Percentiles rank a stretch among this genome's conserved stretches.
phyloP scores from a whole-genome alignment of 2,797 vertebrate genomes.

The Leptatherina wallacei region DNA sequence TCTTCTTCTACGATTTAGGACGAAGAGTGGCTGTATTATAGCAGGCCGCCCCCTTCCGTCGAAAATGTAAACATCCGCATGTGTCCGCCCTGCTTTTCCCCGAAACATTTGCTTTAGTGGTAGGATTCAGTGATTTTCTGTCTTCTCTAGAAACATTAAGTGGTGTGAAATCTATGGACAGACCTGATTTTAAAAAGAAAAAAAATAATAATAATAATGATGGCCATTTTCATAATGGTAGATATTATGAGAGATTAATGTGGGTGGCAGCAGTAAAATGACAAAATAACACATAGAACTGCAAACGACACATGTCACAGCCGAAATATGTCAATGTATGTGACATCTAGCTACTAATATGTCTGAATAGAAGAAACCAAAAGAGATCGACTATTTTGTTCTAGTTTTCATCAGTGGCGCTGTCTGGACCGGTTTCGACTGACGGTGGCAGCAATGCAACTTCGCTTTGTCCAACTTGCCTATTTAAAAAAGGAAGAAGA shows the following conservation, averaged over 20 bases:
- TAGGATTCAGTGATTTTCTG: neutral
- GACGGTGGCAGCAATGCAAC: neutral
- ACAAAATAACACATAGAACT: too few relatives aligned
- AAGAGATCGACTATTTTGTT: too few relatives aligned
- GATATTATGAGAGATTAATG: too few relatives aligned
- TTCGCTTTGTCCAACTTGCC: neutral
- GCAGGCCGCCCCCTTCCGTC: slow-evolving; percentile 47
- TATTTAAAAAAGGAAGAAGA: neutral
- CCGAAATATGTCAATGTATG: too few relatives aligned
- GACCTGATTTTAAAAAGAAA: neutral
- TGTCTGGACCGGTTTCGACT: neutral
- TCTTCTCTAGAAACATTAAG: neutral
- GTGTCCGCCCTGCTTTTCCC: neutral
- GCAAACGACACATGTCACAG: too few relatives aligned
- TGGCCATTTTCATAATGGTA: too few relatives aligned
- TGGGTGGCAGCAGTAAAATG: too few relatives aligned
- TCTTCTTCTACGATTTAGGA: neutral
- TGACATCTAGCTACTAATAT: too few relatives aligned
- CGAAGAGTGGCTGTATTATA: neutral
- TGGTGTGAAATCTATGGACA: neutral
- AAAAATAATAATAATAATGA: too few relatives aligned
- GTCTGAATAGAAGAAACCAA: too few relatives aligned
- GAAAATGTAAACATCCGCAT: neutral
- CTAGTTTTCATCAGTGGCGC: neutral
- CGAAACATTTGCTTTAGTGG: neutral